A percentile compares a stretch with the other conserved stretches of the same genome.
Conservation (phyloP, 2,888 invertebrate genomes). For the Acronicta alni region DNA sequence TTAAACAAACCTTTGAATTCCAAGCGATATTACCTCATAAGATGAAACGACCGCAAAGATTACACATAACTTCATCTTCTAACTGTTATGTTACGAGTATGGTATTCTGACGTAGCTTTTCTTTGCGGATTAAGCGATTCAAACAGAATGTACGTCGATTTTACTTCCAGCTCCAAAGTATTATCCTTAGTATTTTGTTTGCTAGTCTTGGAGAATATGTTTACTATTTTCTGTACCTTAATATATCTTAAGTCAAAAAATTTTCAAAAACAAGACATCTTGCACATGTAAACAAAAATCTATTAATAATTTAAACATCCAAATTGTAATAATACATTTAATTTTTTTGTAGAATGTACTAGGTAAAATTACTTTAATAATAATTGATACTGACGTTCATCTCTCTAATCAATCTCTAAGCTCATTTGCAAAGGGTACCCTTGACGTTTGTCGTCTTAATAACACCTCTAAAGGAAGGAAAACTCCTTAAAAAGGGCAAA, state of each 20-base stretch:
- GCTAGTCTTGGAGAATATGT: neutral
- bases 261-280: too few species aligned
- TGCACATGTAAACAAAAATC: too few species aligned
- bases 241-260: too few species aligned
- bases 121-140: slow-evolving; percentile 17
- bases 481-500: slow-evolving; percentile 42
- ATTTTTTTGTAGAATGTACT: neutral
- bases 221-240: too few species aligned
- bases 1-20: slow-evolving; percentile 19
- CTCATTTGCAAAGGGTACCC: slow-evolving; percentile 8
- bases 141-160: slow-evolving; percentile 5
- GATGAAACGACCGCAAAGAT: slow-evolving; percentile 36
- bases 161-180: slow-evolving; percentile 3
- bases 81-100: slow-evolving; percentile 32
- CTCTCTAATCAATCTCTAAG: slow-evolving; percentile 2
- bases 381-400: neutral
- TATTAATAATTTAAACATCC: too few species aligned
- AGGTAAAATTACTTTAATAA: too few species aligned
- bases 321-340: too few species aligned
- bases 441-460: slow-evolving; percentile 29
- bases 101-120: slow-evolving; percentile 9
- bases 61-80: slow-evolving; percentile 30
- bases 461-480: slow-evolving; percentile 49
- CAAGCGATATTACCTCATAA: slow-evolving; percentile 27
- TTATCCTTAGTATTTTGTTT: slow-evolving; percentile 7